A percentile compares a stretch with the other conserved stretches of the same genome.
Conservation (phyloP, 2,113 vertebrate genomes). For the Piaya cayana region DNA sequence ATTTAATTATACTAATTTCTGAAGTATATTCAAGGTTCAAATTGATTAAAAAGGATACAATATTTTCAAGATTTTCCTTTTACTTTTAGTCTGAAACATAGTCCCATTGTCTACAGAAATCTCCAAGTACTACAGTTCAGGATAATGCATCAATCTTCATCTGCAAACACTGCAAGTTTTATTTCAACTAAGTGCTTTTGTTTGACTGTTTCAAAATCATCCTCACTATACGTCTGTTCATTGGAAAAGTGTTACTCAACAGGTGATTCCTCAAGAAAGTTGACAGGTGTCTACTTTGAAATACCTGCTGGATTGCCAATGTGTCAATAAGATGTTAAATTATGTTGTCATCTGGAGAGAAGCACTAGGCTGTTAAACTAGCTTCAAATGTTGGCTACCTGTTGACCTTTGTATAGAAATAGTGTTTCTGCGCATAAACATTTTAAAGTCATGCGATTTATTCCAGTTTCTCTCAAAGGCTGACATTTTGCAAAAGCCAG, state of each 20-base stretch:
- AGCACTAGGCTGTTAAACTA: neutral
- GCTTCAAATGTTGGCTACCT: neutral
- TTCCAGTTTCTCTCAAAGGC: constrained; percentile 30
- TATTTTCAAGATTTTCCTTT: fast-evolving
- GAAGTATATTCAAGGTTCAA: neutral
- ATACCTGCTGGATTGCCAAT: neutral
- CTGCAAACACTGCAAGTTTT: neutral
- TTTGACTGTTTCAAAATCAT: neutral
- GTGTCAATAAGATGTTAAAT: neutral
- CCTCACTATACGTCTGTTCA: neutral
- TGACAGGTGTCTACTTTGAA: constrained; percentile 13
- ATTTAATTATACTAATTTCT: neutral
- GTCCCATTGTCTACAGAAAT: neutral
- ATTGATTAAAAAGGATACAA: neutral
- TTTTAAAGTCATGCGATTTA: constrained; percentile 51
- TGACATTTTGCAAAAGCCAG: constrained; percentile 63
- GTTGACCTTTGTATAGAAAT: constrained; percentile 45
- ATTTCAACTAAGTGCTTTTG: neutral
- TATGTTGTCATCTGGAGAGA: neutral
- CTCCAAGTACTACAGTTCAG: neutral
- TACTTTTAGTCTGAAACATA: neutral
- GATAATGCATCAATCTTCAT: neutral
- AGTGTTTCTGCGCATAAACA: constrained; percentile 13
- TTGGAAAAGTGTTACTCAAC: neutral
- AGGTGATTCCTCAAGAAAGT: neutral